These are phyloP conservation scores for Periparus ater DNA, from an alignment of 2,797 vertebrate genomes.

Conservation along the genomic window DNA sequence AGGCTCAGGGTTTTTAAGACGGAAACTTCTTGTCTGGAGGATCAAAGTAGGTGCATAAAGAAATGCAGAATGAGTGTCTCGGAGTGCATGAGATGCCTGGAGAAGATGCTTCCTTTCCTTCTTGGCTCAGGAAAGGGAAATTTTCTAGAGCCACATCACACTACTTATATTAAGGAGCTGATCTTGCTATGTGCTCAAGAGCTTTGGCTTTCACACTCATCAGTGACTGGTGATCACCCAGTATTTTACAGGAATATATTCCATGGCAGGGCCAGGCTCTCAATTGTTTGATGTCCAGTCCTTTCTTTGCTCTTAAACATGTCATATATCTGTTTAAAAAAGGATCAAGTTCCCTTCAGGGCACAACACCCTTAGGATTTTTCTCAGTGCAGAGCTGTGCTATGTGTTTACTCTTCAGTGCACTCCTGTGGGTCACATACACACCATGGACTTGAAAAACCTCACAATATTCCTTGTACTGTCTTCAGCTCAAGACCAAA, in stretches of 20 bases:
- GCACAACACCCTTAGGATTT: background rate
- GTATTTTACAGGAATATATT: background rate
- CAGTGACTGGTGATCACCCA: background rate
- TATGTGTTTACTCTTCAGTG: background rate
- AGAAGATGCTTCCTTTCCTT: background rate
- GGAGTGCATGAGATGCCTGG: background rate
- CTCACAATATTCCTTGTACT: background rate
- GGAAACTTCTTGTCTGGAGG: background rate
- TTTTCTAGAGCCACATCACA: background rate
- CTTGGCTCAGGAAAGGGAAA: background rate
- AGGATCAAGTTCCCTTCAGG: background rate
- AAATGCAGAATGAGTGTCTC: background rate
- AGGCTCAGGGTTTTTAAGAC: background rate
- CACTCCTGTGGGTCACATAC: background rate
- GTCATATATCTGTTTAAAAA: background rate
- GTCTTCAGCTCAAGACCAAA: background rate
- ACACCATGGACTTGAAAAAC: background rate
- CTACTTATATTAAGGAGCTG: background rate
- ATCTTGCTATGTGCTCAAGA: background rate
- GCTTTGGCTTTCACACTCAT: background rate
- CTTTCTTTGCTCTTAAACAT: background rate
- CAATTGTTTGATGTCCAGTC: background rate
- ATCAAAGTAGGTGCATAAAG: background rate
- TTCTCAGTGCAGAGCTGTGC: background rate
- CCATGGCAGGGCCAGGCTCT: background rate